Conservation (phyloP, 30 jellyfish, hydroid and myxozoan genomes). For the Rhopilema esculentum region DNA sequence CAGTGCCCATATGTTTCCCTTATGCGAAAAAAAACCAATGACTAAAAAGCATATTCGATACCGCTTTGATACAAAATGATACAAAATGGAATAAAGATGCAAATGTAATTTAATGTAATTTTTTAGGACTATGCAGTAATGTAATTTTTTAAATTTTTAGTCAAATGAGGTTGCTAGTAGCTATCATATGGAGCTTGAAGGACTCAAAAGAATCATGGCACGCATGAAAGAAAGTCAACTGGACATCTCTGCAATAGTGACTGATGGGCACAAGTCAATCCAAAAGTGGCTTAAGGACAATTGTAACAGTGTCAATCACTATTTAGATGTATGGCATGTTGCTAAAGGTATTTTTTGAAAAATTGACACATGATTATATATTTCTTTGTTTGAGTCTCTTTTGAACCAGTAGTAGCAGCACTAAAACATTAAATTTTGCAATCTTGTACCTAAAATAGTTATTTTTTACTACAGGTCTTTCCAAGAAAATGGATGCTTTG, state of each 20-base stretch:
- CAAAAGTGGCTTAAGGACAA: constrained; percentile 42
- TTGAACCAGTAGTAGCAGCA: background rate
- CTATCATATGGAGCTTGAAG: constrained; percentile 38
- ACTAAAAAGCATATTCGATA: background rate
- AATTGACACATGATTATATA: background rate
- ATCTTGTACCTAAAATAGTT: background rate
- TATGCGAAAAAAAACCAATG: background rate
- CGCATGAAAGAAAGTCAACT: constrained; percentile 6
- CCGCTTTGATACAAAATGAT: background rate
- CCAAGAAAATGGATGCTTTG: constrained; percentile 38
- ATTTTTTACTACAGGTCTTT: constrained; percentile 17
- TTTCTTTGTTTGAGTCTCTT: background rate
- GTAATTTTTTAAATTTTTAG: constrained; percentile 1
- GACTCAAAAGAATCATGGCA: constrained; percentile 23
- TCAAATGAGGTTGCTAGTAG: constrained; percentile 45
- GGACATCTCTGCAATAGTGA: constrained; percentile 15
- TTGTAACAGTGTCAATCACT: constrained; percentile 21
- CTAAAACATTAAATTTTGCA: background rate
- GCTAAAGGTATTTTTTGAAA: constrained; percentile 19
- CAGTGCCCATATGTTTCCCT: background rate
- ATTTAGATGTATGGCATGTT: constrained; percentile 45
- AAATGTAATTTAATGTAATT: background rate
- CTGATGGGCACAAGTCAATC: constrained; percentile 43
- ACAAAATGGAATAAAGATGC: background rate
- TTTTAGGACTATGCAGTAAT: background rate